phyloP scores from a whole-genome alignment of 1,140 invertebrate species.

The Daktulosphaira vitifoliae region DNA sequence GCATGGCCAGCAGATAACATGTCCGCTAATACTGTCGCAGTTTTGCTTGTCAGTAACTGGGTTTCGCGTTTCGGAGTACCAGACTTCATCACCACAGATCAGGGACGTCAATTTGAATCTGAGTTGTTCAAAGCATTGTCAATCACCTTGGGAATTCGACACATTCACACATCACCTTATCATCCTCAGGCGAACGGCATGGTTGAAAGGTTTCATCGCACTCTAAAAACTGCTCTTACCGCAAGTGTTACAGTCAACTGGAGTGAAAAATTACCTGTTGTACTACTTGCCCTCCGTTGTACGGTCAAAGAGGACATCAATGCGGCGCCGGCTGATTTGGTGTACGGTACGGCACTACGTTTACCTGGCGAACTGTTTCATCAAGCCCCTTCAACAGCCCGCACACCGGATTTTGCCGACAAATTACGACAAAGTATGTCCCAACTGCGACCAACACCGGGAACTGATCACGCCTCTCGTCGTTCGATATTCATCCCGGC shows the following conservation, averaged over 20 bases:
- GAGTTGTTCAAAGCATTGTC: background rate
- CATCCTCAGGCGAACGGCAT: too few species aligned
- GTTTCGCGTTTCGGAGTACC: constrained; percentile 43
- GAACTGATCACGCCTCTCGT: constrained; percentile 9
- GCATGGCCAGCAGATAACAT: constrained; percentile 41
- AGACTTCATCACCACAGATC: constrained; percentile 43
- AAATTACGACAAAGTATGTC: background rate
- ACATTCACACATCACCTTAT: too few species aligned
- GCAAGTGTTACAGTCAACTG: constrained; percentile 29
- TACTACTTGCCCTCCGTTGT: constrained; percentile 39
- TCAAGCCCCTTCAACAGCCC: background rate
- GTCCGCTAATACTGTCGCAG: constrained; percentile 40
- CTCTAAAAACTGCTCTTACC: constrained; percentile 43
- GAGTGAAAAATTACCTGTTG: too few species aligned
- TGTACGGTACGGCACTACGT: constrained; percentile 41
- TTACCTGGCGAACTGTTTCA: constrained; percentile 42
- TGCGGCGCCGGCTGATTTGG: constrained; percentile 40
- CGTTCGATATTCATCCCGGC: constrained; percentile 36
- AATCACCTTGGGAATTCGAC: constrained; percentile 32
- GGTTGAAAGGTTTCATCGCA: constrained; percentile 40
- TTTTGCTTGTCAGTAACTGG: constrained; percentile 36
- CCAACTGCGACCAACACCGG: background rate
- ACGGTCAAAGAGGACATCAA: too few species aligned
- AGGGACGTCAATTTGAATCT: constrained; percentile 43
- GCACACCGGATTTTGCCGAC: background rate